These are phyloP conservation scores for Drosophila gunungcola DNA, from an alignment of 1,140 invertebrate genomes.

Conservation along the genomic window DNA sequence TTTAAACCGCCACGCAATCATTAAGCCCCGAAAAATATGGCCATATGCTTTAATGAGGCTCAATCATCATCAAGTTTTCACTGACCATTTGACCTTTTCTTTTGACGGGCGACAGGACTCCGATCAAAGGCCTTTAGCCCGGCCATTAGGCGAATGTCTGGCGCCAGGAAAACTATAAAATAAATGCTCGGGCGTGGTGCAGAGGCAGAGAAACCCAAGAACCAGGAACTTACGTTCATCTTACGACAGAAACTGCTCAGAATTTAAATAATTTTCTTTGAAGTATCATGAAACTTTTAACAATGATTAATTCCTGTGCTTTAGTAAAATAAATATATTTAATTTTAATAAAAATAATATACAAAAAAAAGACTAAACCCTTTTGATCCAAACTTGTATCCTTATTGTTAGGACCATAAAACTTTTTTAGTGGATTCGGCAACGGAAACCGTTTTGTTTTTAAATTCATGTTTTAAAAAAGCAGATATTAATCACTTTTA, in stretches of 20 bases:
- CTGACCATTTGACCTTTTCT: conserved; percentile 72
- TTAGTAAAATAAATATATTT: too few relatives aligned
- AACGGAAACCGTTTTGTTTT: too few relatives aligned
- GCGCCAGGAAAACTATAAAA: conserved; percentile 75
- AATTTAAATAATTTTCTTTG: neutral
- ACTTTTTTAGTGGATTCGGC: too few relatives aligned
- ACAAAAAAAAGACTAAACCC: too few relatives aligned
- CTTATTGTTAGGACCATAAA: too few relatives aligned
- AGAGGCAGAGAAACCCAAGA: conserved; percentile 31
- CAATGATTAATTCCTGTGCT: too few relatives aligned
- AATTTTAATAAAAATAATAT: too few relatives aligned
- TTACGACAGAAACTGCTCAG: neutral
- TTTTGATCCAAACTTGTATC: too few relatives aligned
- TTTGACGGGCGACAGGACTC: conserved; percentile 24
- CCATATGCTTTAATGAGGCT: conserved; percentile 48
- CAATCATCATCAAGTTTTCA: conserved; percentile 52
- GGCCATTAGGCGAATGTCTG: conserved; percentile 70
- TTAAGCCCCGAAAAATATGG: conserved; percentile 43
- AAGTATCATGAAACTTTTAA: too few relatives aligned
- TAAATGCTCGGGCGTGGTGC: conserved; percentile 65
- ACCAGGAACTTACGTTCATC: conserved; percentile 2
- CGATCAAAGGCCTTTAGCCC: conserved; percentile 30
- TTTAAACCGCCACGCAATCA: conserved; percentile 28
- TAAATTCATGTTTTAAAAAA: too few relatives aligned
- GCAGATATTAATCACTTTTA: too few relatives aligned